Evolutionary conservation across 2,797 vertebrate species (phyloP).

Genomic region (Urosaurus nigricauda): DNA sequence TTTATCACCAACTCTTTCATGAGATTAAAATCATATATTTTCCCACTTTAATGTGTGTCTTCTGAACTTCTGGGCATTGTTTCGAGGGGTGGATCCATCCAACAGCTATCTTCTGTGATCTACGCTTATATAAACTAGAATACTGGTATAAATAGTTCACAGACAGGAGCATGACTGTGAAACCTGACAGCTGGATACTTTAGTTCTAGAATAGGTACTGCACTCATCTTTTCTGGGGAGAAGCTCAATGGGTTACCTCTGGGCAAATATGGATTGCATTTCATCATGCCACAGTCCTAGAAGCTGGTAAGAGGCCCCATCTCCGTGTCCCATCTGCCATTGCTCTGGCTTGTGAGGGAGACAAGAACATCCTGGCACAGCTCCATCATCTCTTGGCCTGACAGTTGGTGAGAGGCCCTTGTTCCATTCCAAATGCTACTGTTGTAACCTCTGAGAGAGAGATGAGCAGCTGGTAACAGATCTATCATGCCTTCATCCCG

Average conservation of each 20-base stretch:
- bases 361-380: no score
- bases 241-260: background rate
- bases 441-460: no score
- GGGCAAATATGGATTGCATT: background rate
- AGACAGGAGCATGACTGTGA: background rate
- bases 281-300: no score
- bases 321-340: no score
- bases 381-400: no score
- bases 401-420: no score
- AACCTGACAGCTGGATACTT: background rate
- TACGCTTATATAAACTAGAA: no score
- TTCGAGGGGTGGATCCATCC: background rate
- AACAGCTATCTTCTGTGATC: background rate
- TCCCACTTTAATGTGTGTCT: background rate
- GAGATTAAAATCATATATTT: background rate
- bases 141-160: background rate
- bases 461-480: no score
- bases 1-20: constrained; percentile 25
- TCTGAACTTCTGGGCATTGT: background rate
- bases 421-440: no score
- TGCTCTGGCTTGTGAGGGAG: no score
- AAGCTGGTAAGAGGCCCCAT: no score
- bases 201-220: background rate
- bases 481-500: no score
- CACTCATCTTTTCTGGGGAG: background rate